Evolutionary conservation across 2,797 vertebrate genomes (phyloP).

Genomic region (Poecilia gillii): DNA sequence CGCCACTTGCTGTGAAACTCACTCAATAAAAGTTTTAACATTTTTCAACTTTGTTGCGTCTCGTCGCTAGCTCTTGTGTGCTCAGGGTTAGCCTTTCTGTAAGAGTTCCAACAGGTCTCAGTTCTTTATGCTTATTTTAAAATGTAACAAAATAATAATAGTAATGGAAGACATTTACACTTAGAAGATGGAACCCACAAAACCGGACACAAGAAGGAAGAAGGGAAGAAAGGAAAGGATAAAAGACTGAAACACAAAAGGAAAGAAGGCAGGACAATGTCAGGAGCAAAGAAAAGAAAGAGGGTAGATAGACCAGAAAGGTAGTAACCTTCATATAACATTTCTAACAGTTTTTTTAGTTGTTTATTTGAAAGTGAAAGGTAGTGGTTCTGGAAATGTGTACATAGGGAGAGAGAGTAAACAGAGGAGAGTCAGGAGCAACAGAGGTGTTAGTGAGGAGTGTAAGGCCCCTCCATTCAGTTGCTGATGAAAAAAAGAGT

Average conservation of each 20-base stretch:
- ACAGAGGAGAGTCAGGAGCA: conserved; percentile 55
- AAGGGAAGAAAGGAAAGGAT: background rate
- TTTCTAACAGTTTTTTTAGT: background rate
- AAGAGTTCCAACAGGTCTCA: background rate
- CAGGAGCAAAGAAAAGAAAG: background rate
- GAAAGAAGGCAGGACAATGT: background rate
- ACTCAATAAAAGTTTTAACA: no score
- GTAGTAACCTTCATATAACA: background rate
- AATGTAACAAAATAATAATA: background rate
- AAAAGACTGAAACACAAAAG: background rate
- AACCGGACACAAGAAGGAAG: background rate
- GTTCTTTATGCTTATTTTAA: background rate
- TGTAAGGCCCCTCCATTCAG: conserved; percentile 25
- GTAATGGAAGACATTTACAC: background rate
- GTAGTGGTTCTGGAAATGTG: conserved; percentile 20
- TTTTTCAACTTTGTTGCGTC: no score
- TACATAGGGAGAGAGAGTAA: conserved; percentile 41
- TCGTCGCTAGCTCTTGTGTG: no score
- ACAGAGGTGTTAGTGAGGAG: conserved; percentile 48
- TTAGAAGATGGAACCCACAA: background rate
- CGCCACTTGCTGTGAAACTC: no score
- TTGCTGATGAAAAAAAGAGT: conserved; percentile 22
- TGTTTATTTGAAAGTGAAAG: conserved; percentile 32
- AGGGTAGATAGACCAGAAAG: background rate
- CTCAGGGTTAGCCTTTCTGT: no score